A percentile compares a stretch with the other conserved stretches of the same genome.
phyloP scores from a whole-genome alignment of 2,113 vertebrate species.

The Nanorana parkeri region DNA sequence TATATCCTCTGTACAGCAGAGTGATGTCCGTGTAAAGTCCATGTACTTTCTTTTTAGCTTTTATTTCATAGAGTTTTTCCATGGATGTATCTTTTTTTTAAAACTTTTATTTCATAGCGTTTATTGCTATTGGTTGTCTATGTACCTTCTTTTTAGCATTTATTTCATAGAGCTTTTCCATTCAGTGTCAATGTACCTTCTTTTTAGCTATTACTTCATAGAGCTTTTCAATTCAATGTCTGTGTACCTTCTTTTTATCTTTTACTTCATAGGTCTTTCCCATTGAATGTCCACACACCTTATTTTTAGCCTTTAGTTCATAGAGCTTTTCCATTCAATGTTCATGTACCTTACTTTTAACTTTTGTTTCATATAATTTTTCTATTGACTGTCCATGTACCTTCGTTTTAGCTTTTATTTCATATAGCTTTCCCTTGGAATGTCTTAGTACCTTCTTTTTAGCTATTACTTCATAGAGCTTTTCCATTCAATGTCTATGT shows the following conservation, averaged over 20 bases:
- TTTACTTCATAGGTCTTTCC: too few relatives aligned
- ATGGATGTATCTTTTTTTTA: background rate
- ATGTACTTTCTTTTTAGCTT: background rate
- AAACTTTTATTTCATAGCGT: too few relatives aligned
- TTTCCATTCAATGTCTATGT: background rate
- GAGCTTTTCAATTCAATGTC: background rate
- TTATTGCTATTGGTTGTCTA: too few relatives aligned
- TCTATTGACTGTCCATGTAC: too few relatives aligned
- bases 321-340: background rate
- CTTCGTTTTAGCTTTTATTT: background rate
- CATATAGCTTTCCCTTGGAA: background rate
- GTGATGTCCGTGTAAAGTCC: background rate
- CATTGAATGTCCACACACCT: too few relatives aligned
- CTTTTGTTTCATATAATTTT: too few relatives aligned
- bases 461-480: background rate
- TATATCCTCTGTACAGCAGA: conserved; percentile 52
- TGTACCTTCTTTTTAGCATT: background rate
- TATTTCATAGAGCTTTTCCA: background rate
- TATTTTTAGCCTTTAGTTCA: background rate
- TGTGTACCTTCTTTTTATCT: background rate
- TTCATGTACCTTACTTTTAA: background rate
- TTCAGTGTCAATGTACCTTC: too few relatives aligned
- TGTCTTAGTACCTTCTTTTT: background rate
- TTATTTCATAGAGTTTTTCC: background rate
- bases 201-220: background rate